Percentiles rank a stretch among this genome's conserved stretches.
phyloP scores from a whole-genome alignment of 1,140 invertebrate genomes.

The Lordiphosa collinella region DNA sequence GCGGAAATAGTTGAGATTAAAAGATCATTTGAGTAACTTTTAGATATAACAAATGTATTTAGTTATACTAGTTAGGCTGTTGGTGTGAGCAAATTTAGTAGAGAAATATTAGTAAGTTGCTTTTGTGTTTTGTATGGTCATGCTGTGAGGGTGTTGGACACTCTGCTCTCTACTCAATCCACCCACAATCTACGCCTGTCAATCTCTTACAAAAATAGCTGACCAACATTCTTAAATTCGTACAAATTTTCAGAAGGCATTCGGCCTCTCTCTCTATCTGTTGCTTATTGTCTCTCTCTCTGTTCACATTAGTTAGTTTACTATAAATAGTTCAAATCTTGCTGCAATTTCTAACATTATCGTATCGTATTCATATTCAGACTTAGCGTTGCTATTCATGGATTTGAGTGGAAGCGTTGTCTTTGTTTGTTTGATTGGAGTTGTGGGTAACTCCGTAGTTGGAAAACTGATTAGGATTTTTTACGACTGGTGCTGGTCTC shows the following conservation, averaged over 20 bases:
- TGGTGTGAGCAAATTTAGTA: slow-evolving; percentile 13
- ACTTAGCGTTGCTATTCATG: slow-evolving; percentile 57
- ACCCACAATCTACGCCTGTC: slow-evolving; percentile 7
- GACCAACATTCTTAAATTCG: slow-evolving; percentile 40
- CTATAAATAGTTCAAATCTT: no score
- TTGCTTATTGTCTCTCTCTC: slow-evolving; percentile 32
- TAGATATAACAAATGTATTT: neutral
- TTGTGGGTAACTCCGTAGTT: slow-evolving; percentile 8
- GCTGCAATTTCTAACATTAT: slow-evolving; percentile 20
- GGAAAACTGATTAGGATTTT: neutral
- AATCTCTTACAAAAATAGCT: slow-evolving; percentile 20
- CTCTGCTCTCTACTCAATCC: slow-evolving; percentile 33
- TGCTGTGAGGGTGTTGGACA: slow-evolving; percentile 52
- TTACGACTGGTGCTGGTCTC: neutral
- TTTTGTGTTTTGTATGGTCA: slow-evolving; percentile 9
- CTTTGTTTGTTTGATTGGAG: neutral
- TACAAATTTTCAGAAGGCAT: slow-evolving; percentile 16
- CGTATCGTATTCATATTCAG: slow-evolving; percentile 30
- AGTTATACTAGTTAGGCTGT: neutral
- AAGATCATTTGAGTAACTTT: neutral
- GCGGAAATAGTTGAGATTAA: slow-evolving; percentile 47
- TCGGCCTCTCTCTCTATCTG: slow-evolving; percentile 4
- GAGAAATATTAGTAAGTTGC: neutral
- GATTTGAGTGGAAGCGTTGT: slow-evolving; percentile 36
- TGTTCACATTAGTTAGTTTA: neutral